Evolutionary conservation across 2,113 vertebrate genomes (phyloP).

Genomic region (Chelonoidis abingdonii): DNA sequence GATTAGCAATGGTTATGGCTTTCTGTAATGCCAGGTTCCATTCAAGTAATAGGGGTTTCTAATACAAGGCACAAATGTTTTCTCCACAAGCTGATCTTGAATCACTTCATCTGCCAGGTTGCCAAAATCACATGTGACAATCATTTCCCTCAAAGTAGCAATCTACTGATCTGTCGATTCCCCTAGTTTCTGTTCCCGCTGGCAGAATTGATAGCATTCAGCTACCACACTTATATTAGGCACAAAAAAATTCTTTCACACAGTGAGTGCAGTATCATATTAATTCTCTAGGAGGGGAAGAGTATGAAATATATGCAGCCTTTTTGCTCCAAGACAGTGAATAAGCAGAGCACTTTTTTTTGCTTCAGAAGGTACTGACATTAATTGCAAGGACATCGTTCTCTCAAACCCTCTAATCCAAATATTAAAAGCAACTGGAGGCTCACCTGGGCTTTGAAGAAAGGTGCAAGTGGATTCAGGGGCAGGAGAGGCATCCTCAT

Average conservation of each 20-base stretch:
- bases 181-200: fast-evolving
- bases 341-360: neutral
- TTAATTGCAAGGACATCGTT: neutral
- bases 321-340: neutral
- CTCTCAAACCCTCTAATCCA: neutral
- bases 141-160: neutral
- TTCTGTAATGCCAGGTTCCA: neutral
- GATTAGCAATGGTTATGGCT: neutral
- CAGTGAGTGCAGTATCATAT: neutral
- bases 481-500: neutral
- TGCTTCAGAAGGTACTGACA: neutral
- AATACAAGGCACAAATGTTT: neutral
- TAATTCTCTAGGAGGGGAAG: neutral
- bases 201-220: neutral
- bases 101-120: neutral
- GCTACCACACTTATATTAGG: neutral
- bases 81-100: neutral
- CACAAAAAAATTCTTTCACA: neutral
- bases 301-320: neutral
- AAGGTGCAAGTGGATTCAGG: neutral
- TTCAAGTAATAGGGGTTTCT: neutral
- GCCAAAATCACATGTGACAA: neutral
- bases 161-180: neutral
- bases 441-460: neutral
- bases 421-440: neutral